Percentiles rank a stretch among this genome's conserved stretches.
These are phyloP conservation scores for Mesocricetus auratus DNA, from an alignment of 2,113 vertebrate genomes.

Conservation along the genomic window DNA sequence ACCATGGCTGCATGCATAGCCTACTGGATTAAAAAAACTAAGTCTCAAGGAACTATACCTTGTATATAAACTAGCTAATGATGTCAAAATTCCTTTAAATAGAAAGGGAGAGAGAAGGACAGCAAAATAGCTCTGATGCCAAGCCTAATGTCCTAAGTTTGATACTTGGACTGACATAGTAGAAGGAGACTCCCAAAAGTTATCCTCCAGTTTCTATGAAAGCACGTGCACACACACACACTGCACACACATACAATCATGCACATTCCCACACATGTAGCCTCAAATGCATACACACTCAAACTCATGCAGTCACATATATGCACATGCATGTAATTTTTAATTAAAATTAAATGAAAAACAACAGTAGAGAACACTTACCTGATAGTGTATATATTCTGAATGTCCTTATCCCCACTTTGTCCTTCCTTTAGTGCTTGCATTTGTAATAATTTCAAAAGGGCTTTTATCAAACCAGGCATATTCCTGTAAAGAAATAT, in stretches of 20 bases:
- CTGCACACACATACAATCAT: not conserved
- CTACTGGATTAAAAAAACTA: not conserved
- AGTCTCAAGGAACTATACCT: conserved; percentile 11
- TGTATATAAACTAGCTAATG: conserved; percentile 35
- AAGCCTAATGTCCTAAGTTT: not conserved
- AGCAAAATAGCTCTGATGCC: not conserved
- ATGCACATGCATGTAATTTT: not conserved
- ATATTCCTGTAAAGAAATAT: conserved; percentile 89
- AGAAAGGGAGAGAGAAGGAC: not conserved
- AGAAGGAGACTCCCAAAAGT: not conserved
- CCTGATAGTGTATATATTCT: conserved; percentile 93
- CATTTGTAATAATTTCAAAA: conserved; percentile 92
- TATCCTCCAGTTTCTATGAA: not conserved
- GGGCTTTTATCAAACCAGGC: conserved; percentile 93
- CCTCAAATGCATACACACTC: no score
- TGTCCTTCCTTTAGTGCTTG: conserved; percentile 88
- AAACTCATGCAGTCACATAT: not conserved
- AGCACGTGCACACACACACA: not conserved
- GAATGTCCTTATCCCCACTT: conserved; percentile 77
- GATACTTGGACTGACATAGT: not conserved
- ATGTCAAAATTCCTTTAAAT: not conserved
- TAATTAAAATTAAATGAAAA: not conserved
- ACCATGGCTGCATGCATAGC: not conserved
- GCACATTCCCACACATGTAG: not conserved
- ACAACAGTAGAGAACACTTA: conserved; percentile 75